Evolutionary conservation across 2,113 vertebrate genomes (phyloP), one percentile per base, ranked within the genome.

Genomic region (Danionella cerebrum): DNA sequence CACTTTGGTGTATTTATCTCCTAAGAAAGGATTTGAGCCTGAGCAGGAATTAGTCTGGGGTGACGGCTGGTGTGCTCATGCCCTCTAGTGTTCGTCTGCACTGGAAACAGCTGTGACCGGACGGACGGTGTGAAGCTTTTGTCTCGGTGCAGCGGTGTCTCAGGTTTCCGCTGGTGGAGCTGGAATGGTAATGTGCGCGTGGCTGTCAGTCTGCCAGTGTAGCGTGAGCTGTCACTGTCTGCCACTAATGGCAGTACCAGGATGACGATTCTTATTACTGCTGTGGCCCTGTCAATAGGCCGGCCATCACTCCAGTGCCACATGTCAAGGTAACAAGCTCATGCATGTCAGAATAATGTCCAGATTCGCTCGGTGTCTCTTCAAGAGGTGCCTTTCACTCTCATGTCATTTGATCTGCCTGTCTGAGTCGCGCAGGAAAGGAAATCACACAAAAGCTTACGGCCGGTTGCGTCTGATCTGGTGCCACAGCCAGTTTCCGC

Each of bases 251-350:
- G 84, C 80, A 80, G 81, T 76, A 82, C 79, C 82, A 76, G 77
- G 72, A 82, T 84, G 85, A 85, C 80, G 80, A 76, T 80, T 84
- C 87, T 84, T 84, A 87, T 87, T 86, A 85, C 84, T 78, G 82
- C 85, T 77, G 84, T 85, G 84, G 83, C 83, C 76, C 80, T 87
- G 85, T 86, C 85, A 85, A 85, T 85, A 84, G 73, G 70, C 65
- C 74, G 76, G 33, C 81, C 78, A 85, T 89, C 85, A 83, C 58
- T 87, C 83, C 60, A 18, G 48, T 38, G 33, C 33, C 60, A 39
- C 36, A 47, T 41, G 54, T 67, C 72, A 59, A 63, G 52, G 25
- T 74, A 74, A 77, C 71, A 77, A 65, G 65, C 71, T 59, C 19
- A 54, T 42, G 47, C 71, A 38, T 59, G 64, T 72, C 70, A 73